Conservation (phyloP, 2,797 vertebrate genomes). For the Vespertilio murinus region DNA sequence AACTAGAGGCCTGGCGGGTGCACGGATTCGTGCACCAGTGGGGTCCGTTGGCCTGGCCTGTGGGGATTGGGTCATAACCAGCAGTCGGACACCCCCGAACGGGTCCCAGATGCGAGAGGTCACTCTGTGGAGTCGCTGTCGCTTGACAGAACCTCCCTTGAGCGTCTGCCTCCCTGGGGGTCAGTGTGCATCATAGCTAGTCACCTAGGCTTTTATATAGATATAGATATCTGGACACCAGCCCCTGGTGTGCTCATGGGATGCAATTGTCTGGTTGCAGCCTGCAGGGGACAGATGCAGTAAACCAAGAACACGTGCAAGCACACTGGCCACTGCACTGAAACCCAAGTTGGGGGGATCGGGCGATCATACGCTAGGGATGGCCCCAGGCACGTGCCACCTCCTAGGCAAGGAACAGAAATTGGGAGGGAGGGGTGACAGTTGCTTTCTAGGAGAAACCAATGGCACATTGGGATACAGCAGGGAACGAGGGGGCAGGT, state of each 20-base stretch:
- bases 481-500: neutral
- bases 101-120: too few relatives aligned
- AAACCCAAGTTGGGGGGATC: too few relatives aligned
- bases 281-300: neutral
- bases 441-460: neutral
- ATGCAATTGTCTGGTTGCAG: neutral
- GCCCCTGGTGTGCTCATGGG: neutral
- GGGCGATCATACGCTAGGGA: rapidly evolving
- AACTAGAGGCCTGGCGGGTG: too few relatives aligned
- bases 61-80: too few relatives aligned
- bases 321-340: neutral
- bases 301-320: neutral
- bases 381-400: neutral
- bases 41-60: too few relatives aligned
- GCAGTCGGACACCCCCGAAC: too few relatives aligned
- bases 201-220: too few relatives aligned
- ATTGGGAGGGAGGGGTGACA: neutral
- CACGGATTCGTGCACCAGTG: too few relatives aligned
- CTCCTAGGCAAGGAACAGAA: neutral
- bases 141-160: too few relatives aligned
- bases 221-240: neutral
- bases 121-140: too few relatives aligned
- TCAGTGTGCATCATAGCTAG: too few relatives aligned
- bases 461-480: neutral
- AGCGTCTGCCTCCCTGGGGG: too few relatives aligned